These are phyloP conservation scores for Nipponia nippon DNA, from an alignment of 2,113 vertebrate genomes.

Conservation along the genomic window DNA sequence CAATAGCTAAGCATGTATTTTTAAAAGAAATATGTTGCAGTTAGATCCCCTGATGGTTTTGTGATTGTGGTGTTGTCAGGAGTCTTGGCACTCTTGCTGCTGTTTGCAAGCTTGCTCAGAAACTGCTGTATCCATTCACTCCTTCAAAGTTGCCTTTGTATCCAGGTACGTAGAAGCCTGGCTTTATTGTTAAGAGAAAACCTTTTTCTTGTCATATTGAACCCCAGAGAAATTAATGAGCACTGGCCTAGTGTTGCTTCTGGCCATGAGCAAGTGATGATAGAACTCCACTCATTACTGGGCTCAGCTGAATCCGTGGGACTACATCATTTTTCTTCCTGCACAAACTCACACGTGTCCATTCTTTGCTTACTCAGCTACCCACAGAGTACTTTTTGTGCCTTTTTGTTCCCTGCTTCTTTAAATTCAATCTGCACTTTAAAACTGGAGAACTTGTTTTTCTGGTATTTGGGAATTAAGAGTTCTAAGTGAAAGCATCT, in stretches of 20 bases:
- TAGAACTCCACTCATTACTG: not conserved
- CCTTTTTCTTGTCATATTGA: not conserved
- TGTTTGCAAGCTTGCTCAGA: not conserved
- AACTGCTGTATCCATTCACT: not conserved
- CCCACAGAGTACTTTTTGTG: conserved; percentile 8
- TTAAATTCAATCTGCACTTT: not conserved
- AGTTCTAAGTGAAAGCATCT: not conserved
- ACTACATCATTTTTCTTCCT: not conserved
- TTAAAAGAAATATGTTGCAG: not conserved
- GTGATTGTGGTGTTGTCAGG: not conserved
- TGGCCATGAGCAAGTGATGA: not conserved
- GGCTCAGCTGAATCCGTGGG: not conserved
- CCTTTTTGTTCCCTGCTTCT: not conserved
- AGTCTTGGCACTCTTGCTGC: not conserved
- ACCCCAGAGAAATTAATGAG: not conserved
- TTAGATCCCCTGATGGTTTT: not conserved
- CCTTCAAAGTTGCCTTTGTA: not conserved
- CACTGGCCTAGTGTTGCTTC: not conserved
- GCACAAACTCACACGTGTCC: not conserved
- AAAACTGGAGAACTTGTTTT: conserved; percentile 3
- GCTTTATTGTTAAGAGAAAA: not conserved
- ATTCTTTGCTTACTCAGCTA: conserved; percentile 24
- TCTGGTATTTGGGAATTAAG: not conserved
- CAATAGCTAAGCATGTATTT: not conserved
- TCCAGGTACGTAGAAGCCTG: not conserved